Evolutionary conservation across 2,797 vertebrate genomes (phyloP).

Genomic region (Capromys pilorides): DNA sequence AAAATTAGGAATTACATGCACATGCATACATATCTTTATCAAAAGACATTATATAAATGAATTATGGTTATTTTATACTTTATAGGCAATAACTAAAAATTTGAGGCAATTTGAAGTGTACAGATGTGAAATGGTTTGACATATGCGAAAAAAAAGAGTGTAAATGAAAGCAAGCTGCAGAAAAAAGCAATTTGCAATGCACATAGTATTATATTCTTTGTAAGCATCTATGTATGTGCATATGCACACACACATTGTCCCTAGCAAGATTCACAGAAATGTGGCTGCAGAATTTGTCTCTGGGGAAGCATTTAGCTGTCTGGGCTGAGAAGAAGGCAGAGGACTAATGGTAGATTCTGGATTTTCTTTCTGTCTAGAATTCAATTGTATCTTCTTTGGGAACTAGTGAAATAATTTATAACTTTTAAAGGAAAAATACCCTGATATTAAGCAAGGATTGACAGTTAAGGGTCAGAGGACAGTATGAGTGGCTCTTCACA

Average conservation of each 20-base stretch:
- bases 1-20: neutral
- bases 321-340: neutral
- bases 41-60: neutral
- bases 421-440: neutral
- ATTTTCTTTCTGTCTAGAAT: conserved; percentile 13
- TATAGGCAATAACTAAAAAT: conserved; percentile 30
- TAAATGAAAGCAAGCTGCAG: neutral
- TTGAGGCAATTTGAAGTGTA: neutral
- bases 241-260: neutral
- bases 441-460: neutral
- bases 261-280: neutral
- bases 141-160: neutral
- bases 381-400: conserved; percentile 1
- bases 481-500: neutral
- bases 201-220: neutral
- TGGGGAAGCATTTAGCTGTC: neutral
- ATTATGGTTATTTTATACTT: neutral
- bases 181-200: neutral
- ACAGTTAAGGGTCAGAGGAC: neutral
- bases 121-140: neutral
- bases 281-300: neutral
- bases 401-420: neutral
- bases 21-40: neutral
- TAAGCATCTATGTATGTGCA: neutral
- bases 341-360: neutral